Conservation (phyloP, 2,797 vertebrate species). For the Notoglanidium macrostoma region DNA sequence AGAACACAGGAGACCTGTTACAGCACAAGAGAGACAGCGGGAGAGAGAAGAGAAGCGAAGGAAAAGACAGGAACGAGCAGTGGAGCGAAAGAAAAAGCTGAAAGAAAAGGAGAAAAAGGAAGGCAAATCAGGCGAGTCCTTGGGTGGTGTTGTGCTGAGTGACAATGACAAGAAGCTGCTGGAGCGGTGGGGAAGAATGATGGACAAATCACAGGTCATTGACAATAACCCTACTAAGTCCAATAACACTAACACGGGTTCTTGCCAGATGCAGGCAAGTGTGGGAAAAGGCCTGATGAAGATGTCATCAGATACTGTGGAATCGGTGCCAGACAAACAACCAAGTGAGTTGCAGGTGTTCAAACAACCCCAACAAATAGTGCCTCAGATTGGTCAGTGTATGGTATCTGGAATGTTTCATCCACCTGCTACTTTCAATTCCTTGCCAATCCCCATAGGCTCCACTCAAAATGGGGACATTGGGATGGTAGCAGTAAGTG, state of each 20-base stretch:
- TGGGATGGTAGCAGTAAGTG: constrained; percentile 59
- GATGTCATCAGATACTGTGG: constrained; percentile 61
- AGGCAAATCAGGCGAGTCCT: constrained; percentile 75
- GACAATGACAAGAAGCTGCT: constrained; percentile 90
- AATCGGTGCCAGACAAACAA: constrained; percentile 64
- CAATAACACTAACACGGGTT: constrained; percentile 62
- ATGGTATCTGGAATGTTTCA: constrained; percentile 64
- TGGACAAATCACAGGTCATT: constrained; percentile 69
- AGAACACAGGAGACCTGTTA: constrained; percentile 84
- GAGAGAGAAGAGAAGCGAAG: constrained; percentile 90
- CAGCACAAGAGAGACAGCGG: constrained; percentile 90
- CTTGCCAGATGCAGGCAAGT: constrained; percentile 53
- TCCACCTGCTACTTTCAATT: constrained; percentile 59
- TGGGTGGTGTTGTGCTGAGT: constrained; percentile 85
- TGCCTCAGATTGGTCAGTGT: constrained; percentile 49
- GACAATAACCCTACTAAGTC: constrained; percentile 59
- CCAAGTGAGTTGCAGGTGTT: constrained; percentile 41
- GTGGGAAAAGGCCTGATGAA: constrained; percentile 55
- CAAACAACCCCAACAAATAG: constrained; percentile 49
- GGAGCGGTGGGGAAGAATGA: constrained; percentile 91
- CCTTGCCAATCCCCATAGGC: constrained; percentile 66
- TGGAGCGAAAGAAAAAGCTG: constrained; percentile 84
- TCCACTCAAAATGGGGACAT: constrained; percentile 68
- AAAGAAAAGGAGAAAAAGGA: constrained; percentile 86
- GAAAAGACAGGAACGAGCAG: constrained; percentile 84